phyloP scores from a whole-genome alignment of 2,888 invertebrate species.

The Meiosimyza decipiens region DNA sequence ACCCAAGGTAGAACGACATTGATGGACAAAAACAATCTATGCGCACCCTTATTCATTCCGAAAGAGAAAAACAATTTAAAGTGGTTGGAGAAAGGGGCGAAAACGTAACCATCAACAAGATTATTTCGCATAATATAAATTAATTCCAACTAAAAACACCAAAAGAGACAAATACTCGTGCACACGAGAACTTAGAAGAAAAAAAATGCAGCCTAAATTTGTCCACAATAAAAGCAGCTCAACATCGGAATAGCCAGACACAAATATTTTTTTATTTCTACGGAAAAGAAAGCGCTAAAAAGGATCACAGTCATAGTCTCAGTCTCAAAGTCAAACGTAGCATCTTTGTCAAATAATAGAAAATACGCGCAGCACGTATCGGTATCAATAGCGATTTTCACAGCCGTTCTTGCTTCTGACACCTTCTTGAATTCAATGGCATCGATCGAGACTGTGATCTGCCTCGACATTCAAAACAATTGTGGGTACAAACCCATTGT shows the following conservation, averaged over 20 bases:
- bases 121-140: conserved; percentile 65
- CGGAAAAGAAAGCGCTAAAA: too few relatives aligned
- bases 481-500: conserved; percentile 29
- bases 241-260: too few relatives aligned
- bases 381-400: conserved; percentile 16
- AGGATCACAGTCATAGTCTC: background rate
- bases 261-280: too few relatives aligned
- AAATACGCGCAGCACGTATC: background rate
- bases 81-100: conserved; percentile 57
- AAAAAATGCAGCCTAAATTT: conserved; percentile 52
- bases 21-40: background rate
- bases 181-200: background rate
- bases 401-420: conserved; percentile 11
- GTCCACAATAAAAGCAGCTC: conserved; percentile 56
- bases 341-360: background rate
- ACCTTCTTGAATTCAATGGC: conserved; percentile 22
- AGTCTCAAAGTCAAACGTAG: conserved; percentile 26
- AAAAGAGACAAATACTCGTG: conserved; percentile 50
- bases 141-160: conserved; percentile 60
- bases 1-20: too few relatives aligned
- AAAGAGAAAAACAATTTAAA: conserved; percentile 28
- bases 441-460: conserved; percentile 20
- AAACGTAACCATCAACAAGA: conserved; percentile 63
- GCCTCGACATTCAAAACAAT: conserved; percentile 22
- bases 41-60: conserved; percentile 11